Base-by-base conservation (phyloP, 2,888 invertebrate genomes). In the Ligdia adustata region DNA sequence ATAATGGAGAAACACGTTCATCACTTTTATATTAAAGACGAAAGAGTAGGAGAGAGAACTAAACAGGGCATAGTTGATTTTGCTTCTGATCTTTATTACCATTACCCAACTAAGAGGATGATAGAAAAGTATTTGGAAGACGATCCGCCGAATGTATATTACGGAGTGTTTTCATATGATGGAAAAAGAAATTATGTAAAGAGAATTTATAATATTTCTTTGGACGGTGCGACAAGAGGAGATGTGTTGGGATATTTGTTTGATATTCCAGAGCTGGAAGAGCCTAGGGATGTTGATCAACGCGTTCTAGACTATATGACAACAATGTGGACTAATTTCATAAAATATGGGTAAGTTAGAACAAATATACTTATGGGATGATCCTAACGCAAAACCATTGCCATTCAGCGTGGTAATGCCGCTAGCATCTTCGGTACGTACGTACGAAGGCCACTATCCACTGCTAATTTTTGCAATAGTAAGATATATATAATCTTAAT, bases 161-260 rank as follows among this genome's bases (percentile, higher is more conserved):
- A 71, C 31, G 78, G 79, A 26, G 24, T 82, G 7, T 83, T 83
- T 39, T 63, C 66, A 0, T 82, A 79, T 27, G 61, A 60, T n/a
- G 80, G 83, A 2, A 63, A 52, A 0, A 69, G 79, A 33, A 77
- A 81, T 44, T 71, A 70, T 24, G 45, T 55, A 0, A 79, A 76
- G 50, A 38, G 42, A 2, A 52, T 41, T 44, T 26, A 43, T 11
- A 71, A 71, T 46, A 14, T 75, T 43, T 68, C 62, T 2, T 37
- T 42, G 24, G 56, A 59, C 9, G 73, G 75, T 0, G 72, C 62
- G 3, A 27, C 61, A 0, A 73, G 71, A 44, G 69, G 64, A 4
- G 77, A 77, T 47, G 74, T 75, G 41, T 40, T 75, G 2, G 64
- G 73, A 11, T 79, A 76, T 51, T 49, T 78, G 12, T 79, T 73